These are phyloP conservation scores for Eleginops maclovinus DNA, from an alignment of 2,113 vertebrate genomes.

Conservation along the genomic window DNA sequence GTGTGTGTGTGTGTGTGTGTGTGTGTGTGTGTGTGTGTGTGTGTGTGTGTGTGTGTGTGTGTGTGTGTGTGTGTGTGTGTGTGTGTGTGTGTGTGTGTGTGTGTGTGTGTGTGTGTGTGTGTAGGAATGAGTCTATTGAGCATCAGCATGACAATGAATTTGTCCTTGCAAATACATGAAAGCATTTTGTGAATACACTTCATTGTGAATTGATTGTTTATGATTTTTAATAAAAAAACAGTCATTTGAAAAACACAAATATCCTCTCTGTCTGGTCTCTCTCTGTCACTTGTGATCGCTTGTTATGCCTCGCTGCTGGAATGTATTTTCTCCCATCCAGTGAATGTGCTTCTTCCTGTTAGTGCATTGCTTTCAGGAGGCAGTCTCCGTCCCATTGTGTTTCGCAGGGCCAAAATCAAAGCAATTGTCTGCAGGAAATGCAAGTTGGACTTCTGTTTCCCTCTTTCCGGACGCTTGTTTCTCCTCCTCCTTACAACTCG, in stretches of 20 bases:
- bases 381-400: slow-evolving; percentile 78
- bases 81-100: slow-evolving; percentile 43
- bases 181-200: slow-evolving; percentile 67
- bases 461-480: slow-evolving; percentile 48
- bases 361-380: slow-evolving; percentile 53
- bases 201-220: slow-evolving; percentile 56
- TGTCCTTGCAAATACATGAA: slow-evolving; percentile 39
- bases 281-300: slow-evolving; percentile 40
- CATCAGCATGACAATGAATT: slow-evolving; percentile 42
- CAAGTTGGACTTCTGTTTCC: slow-evolving; percentile 73
- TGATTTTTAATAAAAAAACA: slow-evolving; percentile 77
- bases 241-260: slow-evolving; percentile 40
- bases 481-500: slow-evolving; percentile 32
- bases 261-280: slow-evolving; percentile 36
- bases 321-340: slow-evolving; percentile 74
- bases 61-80: slow-evolving; percentile 43
- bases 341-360: slow-evolving; percentile 79
- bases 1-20: slow-evolving; percentile 27
- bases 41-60: slow-evolving; percentile 43
- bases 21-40: slow-evolving; percentile 43
- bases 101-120: slow-evolving; percentile 29
- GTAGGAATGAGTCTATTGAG: slow-evolving; percentile 30
- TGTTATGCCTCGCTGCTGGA: slow-evolving; percentile 54
- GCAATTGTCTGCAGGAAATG: slow-evolving; percentile 81
- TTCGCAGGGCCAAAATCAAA: slow-evolving; percentile 74